Base-by-base conservation (phyloP, 2,113 vertebrate genomes). In the Anoplopoma fimbria region DNA sequence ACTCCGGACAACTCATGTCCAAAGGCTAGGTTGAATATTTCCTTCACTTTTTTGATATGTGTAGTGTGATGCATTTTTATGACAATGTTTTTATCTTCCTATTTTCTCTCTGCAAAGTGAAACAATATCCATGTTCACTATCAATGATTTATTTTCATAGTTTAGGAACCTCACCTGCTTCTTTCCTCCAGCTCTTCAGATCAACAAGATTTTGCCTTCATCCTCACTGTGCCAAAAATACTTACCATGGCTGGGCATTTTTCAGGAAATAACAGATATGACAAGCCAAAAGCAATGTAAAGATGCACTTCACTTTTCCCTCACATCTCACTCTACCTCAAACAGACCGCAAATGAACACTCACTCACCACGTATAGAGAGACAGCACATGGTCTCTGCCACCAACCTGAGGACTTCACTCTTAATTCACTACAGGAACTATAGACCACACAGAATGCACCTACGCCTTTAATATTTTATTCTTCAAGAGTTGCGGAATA, bases 201-300 rank as follows among this genome's bases (percentile, higher is more conserved):
- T 64, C 61, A 45, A 36, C 75, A 42, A 34, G 51, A 84, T 72
- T 14, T 63, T 78, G n/a, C 67, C 80, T 82, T 81, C 45, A 45
- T 87, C 40, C 33, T 53, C 53, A 62, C 38, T 80, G 87, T 90
- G 89, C 88, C 87, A 88, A 87, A 91, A 62, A 77, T 61, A 69
- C 27, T 45, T 15, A 9, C 23, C 4, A 51, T 47, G 45, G 60
- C n/a, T 57, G 33, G 53, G 40, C 36, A 19, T 73, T 81, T 75
- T 70, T 58, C 14, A 69, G 19, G 25, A 77, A 69, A n/a, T 27
- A 64, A 36, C 68, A 74, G n/a, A 79, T 42, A 21, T 13, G 72
- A 77, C 19, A 53, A 71, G 33, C 57, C 34, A 75, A 74, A 78
- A 77, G 42, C 58, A 65, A 57, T 81, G 33, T 69, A 68, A 68